Conservation (phyloP, 37 sponge, comb jelly and placozoan genomes). For the Agelas oroides region DNA sequence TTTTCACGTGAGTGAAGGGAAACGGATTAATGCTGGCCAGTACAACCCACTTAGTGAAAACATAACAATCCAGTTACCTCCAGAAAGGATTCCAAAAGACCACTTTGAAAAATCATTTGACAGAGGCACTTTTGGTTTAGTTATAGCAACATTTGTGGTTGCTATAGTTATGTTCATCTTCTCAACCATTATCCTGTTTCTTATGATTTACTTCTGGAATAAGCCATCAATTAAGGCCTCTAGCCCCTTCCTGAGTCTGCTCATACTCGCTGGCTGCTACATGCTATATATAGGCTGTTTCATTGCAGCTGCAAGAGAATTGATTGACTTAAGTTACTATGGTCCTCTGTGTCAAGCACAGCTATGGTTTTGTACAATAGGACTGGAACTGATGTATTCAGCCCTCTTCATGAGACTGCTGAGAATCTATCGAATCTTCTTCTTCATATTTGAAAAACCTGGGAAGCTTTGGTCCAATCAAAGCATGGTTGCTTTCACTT, state of each 20-base stretch:
- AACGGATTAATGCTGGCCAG: neutral
- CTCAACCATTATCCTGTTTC: neutral
- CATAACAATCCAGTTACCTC: too few relatives aligned
- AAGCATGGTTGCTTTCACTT: neutral
- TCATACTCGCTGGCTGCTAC: constrained; percentile 45
- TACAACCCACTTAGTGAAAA: neutral
- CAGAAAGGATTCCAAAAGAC: neutral
- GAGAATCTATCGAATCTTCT: constrained; percentile 31
- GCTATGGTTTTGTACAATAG: constrained; percentile 21
- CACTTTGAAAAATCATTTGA: too few relatives aligned
- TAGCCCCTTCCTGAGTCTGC: constrained; percentile 38
- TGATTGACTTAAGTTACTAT: neutral
- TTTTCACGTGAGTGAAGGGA: constrained; percentile 10
- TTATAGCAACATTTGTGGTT: neutral
- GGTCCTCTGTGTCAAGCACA: constrained; percentile 11
- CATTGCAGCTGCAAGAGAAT: neutral
- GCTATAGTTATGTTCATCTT: neutral
- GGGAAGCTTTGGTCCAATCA: constrained; percentile 39
- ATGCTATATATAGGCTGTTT: constrained; percentile 13
- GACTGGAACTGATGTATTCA: constrained; percentile 32
- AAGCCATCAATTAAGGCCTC: constrained; percentile 33
- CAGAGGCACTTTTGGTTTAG: neutral
- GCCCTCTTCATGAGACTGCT: constrained; percentile 36
- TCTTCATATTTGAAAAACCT: neutral
- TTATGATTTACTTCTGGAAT: constrained; percentile 21